phyloP scores from a whole-genome alignment of 2,888 invertebrate genomes.

The Campaea margaritaria region DNA sequence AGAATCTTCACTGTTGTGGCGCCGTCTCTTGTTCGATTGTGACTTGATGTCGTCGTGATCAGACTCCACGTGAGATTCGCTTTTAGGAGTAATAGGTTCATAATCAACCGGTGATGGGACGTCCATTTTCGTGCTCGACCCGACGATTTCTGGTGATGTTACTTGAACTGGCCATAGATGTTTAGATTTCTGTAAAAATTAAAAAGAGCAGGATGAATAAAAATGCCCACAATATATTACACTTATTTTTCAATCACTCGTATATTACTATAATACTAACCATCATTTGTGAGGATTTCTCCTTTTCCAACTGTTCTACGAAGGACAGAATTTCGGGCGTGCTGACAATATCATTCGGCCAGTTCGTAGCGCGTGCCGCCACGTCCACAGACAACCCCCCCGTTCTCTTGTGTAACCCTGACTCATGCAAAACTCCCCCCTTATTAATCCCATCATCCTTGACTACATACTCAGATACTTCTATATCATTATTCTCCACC shows the following conservation, averaged over 20 bases:
- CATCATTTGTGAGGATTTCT: slow-evolving; percentile 59
- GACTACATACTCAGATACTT: slow-evolving; percentile 66
- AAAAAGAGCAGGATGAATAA: slow-evolving; percentile 15
- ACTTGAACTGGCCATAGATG: slow-evolving; percentile 45
- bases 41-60: slow-evolving; percentile 68
- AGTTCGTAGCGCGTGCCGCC: slow-evolving; percentile 54
- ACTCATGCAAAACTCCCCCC: slow-evolving; percentile 39
- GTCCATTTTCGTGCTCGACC: slow-evolving; percentile 51
- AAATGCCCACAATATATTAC: not conserved
- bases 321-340: slow-evolving; percentile 78
- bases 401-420: slow-evolving; percentile 44
- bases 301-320: slow-evolving; percentile 78
- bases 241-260: not conserved
- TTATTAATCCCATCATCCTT: slow-evolving; percentile 48
- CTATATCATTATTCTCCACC: slow-evolving; percentile 68
- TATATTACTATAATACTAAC: slow-evolving; percentile 52
- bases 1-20: slow-evolving; percentile 73
- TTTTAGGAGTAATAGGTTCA: slow-evolving; percentile 74
- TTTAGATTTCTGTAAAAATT: slow-evolving; percentile 55
- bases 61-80: slow-evolving; percentile 74
- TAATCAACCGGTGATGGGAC: slow-evolving; percentile 62
- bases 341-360: slow-evolving; percentile 66
- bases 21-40: slow-evolving; percentile 57
- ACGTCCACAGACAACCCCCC: slow-evolving; percentile 67
- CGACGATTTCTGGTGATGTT: slow-evolving; percentile 38